phyloP scores from a whole-genome alignment of 2,113 vertebrate species.

The Dermatemys mawii region DNA sequence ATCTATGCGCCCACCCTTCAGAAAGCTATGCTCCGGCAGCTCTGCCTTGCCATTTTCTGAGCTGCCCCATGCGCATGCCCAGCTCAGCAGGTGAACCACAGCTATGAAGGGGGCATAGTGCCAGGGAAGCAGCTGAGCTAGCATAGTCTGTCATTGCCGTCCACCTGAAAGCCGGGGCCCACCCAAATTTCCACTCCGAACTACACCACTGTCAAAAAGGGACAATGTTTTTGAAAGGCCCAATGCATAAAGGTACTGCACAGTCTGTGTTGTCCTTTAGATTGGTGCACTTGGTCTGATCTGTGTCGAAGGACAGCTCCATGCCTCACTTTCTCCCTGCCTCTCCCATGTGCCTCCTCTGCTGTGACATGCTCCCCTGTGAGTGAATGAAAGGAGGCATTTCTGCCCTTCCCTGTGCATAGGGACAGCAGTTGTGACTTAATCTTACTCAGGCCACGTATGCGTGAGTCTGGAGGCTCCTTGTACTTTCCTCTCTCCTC shows the following conservation, averaged over 20 bases:
- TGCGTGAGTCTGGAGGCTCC: not conserved
- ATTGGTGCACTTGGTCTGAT: not conserved
- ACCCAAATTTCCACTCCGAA: not conserved
- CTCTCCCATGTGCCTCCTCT: not conserved
- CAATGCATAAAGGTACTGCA: not conserved
- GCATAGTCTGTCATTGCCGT: no score
- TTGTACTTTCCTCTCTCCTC: not conserved
- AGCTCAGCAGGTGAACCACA: no score
- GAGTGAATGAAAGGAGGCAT: not conserved
- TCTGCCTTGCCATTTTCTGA: no score
- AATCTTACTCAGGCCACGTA: not conserved
- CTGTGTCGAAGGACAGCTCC: fast-evolving
- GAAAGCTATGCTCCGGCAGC: no score
- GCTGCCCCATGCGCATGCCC: no score
- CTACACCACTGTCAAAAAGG: not conserved
- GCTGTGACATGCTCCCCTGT: not conserved
- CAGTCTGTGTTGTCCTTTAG: not conserved
- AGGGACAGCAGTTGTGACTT: not conserved
- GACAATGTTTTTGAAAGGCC: not conserved
- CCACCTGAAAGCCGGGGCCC: no score
- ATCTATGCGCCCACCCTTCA: no score
- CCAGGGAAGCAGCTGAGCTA: no score
- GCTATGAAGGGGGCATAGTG: no score
- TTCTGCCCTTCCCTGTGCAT: not conserved
- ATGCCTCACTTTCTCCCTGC: not conserved